Base-by-base conservation (phyloP, 2,113 vertebrate species). In the Muntiacus muntjak region DNA sequence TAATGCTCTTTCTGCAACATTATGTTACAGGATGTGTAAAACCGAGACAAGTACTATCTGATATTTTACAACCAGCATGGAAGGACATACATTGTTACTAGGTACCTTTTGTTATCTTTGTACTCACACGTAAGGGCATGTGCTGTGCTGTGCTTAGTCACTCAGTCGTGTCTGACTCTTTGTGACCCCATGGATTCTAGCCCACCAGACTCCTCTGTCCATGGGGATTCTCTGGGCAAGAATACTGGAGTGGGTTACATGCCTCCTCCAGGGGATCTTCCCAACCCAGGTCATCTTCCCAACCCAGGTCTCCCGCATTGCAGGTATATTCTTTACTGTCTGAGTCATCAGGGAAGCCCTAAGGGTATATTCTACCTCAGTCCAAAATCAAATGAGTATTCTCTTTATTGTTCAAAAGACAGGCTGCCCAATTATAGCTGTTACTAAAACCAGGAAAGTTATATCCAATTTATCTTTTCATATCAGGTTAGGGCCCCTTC, bases 341-440 rank as follows among this genome's bases (percentile, higher is more conserved):
- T 71, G 67, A 71, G 67, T 40, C n/a, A 71, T 6, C 36, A 23
- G 67, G 67, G n/a, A 40, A 40, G 10, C 67, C 64, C 19, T 87
- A 86, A 83, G 7, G 40, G 2, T 8, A 74, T 74, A 16, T 45
- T 94, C 64, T 50, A 74, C 23, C 54, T 36, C 79, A 52, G n/a
- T 1, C 26, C 28, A 87, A 95, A 90, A 67, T 57, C 50, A 86
- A 97, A 95, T 16, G 62, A 92, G 67, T 45, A 45, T 89, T 95
- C 36, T 92, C 74, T 93, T 93, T 64, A 95, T n/a, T 55, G 28
- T 57, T 45, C 55, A 86, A 90, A 96, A 89, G 92, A 94, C 76
- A 95, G 19, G 55, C 43, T 28, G n/a, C 45, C 50, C 36, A 93
- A 58, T 45, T 64, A 25, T 7, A 74, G 54, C 40, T 82, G 12